phyloP scores from a whole-genome alignment of 2,888 invertebrate genomes.

The Phasia obesa region DNA sequence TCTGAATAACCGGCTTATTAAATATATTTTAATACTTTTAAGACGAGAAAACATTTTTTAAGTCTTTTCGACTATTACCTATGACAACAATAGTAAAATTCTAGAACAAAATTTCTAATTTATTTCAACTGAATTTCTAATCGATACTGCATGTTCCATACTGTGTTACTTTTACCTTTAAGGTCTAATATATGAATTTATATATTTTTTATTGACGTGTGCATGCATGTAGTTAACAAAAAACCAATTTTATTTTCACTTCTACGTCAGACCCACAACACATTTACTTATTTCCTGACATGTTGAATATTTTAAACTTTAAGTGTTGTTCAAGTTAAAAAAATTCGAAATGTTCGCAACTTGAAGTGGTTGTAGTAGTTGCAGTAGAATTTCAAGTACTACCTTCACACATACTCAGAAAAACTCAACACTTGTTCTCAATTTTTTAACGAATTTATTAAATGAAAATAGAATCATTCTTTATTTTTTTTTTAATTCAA shows the following conservation, averaged over 20 bases:
- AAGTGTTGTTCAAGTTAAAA: background rate
- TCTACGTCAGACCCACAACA: background rate
- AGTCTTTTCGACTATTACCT: too few relatives aligned
- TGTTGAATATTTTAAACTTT: background rate
- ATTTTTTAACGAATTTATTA: constrained; percentile 1
- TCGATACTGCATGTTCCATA: background rate
- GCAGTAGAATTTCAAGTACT: constrained; percentile 1
- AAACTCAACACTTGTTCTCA: constrained; percentile 9
- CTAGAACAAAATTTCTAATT: too few relatives aligned
- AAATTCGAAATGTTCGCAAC: constrained; percentile 13
- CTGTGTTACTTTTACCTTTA: background rate
- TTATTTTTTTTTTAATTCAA: background rate
- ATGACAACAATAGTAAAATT: too few relatives aligned
- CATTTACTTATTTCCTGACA: constrained; percentile 11
- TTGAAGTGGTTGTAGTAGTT: background rate
- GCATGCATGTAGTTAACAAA: background rate
- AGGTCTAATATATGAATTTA: background rate
- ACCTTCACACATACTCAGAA: constrained; percentile 5
- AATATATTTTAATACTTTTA: too few relatives aligned
- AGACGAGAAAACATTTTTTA: too few relatives aligned
- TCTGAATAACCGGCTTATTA: too few relatives aligned
- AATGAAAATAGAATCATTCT: background rate
- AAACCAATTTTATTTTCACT: background rate
- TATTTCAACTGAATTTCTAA: background rate
- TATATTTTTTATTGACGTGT: background rate